These are phyloP conservation scores for Lucifuga dentata DNA, from an alignment of 2,113 vertebrate species.

Conservation along the genomic window DNA sequence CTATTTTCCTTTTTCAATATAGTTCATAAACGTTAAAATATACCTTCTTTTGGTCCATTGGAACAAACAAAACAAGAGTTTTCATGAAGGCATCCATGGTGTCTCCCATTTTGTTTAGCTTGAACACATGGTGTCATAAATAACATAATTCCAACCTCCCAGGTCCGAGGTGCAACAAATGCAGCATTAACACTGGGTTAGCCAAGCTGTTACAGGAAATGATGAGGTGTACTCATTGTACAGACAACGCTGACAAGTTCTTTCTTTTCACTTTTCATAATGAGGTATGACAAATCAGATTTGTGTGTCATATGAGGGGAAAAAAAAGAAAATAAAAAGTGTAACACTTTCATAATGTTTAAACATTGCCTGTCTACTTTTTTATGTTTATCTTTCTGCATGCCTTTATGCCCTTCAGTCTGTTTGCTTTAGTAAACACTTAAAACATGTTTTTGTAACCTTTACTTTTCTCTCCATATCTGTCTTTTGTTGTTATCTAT, in stretches of 20 bases:
- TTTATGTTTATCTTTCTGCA: slow-evolving; percentile 26
- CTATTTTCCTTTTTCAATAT: too few species aligned
- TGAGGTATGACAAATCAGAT: slow-evolving; percentile 15
- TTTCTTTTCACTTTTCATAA: slow-evolving; percentile 23
- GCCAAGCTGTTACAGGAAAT: not conserved
- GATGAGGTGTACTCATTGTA: too few species aligned
- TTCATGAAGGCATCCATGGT: too few species aligned
- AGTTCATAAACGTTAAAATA: too few species aligned
- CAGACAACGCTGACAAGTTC: too few species aligned
- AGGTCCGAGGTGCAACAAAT: too few species aligned
- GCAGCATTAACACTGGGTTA: not conserved
- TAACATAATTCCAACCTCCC: too few species aligned
- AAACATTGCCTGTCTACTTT: slow-evolving; percentile 26
- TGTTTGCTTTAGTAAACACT: not conserved
- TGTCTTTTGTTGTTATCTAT: slow-evolving; percentile 28
- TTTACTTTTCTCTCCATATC: not conserved
- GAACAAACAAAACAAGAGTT: too few species aligned
- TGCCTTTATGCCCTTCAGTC: slow-evolving; percentile 13
- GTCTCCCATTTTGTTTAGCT: too few species aligned
- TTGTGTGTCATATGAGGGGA: slow-evolving; percentile 11
- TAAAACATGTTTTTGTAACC: too few species aligned
- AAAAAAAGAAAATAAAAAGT: not conserved
- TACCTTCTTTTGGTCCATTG: too few species aligned
- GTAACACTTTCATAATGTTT: slow-evolving; percentile 15
- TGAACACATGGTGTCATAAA: too few species aligned